Evolutionary conservation across 2,888 invertebrate genomes (phyloP), one percentile per base, ranked within the genome.

Genomic region (Diaphora mendica): DNA sequence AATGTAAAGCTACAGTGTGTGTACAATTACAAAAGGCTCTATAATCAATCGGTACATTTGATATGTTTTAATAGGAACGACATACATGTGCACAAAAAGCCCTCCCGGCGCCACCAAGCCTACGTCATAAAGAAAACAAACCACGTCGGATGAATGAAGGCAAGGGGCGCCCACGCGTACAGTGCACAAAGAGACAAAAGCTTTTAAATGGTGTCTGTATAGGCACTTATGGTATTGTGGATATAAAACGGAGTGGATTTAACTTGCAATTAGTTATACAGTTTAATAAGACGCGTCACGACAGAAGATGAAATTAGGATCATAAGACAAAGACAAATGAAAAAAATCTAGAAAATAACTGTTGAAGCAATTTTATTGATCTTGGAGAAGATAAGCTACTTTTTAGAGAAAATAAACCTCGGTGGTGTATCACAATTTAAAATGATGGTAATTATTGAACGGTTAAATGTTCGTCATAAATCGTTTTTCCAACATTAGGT

Each of bases 151-250:
- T 94, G 92, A 93, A 94, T 93, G 92, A 91, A 90, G 62, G 86
- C 86, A 83, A 89, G 93, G 92, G 92, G 88, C 94, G 90, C 95
- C 94, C 92, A 94, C 94, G 91, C 92, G 76, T 74, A 78, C 66
- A 74, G 78, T 75, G 86, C 82, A 90, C 92, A 91, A 92, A 90
- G 87, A 92, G 88, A 92, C 90, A 91, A 91, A 92, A 91, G 90
- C 91, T 90, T 89, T 91, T 86, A 88, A 90, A 89, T 86, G 85
- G 84, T 87, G 82, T 83, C 81, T 85, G 84, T 85, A 86, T 84
- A 85, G 82, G 82, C 85, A 86, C 86, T 89, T 87, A 85, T 83
- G 83, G 85, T 74, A 86, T 84, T 88, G 85, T 86, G 84, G 82
- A 76, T 71, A 76, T 51, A 77, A 84, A 71, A 76, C 75, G 44